Conservation (phyloP, 2,113 vertebrate genomes). For the Mesocricetus auratus region DNA sequence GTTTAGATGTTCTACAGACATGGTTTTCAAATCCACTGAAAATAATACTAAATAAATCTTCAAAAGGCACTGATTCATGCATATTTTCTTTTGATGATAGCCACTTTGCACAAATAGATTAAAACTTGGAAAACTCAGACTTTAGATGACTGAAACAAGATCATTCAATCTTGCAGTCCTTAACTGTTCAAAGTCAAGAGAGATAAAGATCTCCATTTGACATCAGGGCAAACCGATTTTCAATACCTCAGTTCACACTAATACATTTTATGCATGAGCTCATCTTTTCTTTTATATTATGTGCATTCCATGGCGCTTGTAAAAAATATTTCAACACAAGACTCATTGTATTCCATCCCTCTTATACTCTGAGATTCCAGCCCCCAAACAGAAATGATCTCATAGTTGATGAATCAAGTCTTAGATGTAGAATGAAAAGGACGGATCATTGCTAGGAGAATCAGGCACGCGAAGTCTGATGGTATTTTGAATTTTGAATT, state of each 20-base stretch:
- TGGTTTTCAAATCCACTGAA: not conserved
- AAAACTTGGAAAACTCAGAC: slow-evolving; percentile 48
- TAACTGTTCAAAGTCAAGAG: slow-evolving; percentile 53
- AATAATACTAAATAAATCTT: slow-evolving; percentile 25
- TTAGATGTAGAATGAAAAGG: slow-evolving; percentile 69
- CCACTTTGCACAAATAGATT: slow-evolving; percentile 57
- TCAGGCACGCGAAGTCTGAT: slow-evolving; percentile 46
- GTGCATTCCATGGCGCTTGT: slow-evolving; percentile 62
- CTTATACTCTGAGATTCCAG: slow-evolving; percentile 37
- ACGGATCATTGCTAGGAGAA: slow-evolving; percentile 61
- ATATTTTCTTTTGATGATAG: slow-evolving; percentile 48
- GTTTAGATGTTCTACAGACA: slow-evolving; percentile 18
- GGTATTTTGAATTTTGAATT: slow-evolving; percentile 68
- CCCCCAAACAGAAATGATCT: slow-evolving; percentile 42
- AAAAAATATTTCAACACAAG: slow-evolving; percentile 68
- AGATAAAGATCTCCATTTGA: slow-evolving; percentile 72
- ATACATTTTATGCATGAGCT: slow-evolving; percentile 78
- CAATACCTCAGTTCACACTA: slow-evolving; percentile 75
- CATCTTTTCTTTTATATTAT: slow-evolving; percentile 72
- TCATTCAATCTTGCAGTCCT: slow-evolving; percentile 27
- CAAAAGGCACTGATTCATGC: slow-evolving; percentile 6
- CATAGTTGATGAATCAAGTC: slow-evolving; percentile 68
- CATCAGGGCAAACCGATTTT: slow-evolving; percentile 73
- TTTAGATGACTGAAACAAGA: slow-evolving; percentile 49
- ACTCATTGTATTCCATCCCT: slow-evolving; percentile 65